Base-by-base conservation (phyloP, 2,113 vertebrate species). In the Salvelinus alpinus region DNA sequence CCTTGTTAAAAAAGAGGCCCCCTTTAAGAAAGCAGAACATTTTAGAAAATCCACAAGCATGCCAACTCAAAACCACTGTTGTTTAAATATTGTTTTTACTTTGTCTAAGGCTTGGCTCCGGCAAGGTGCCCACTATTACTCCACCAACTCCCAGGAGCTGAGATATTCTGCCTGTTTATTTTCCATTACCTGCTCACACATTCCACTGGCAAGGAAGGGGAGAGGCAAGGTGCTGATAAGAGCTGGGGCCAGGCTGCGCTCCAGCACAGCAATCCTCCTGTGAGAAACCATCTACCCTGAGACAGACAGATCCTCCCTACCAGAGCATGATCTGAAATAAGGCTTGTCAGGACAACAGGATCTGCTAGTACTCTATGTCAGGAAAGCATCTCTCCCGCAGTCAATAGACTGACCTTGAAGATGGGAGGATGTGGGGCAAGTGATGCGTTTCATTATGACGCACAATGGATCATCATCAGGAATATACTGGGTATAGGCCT, bases 181-280 rank as follows among this genome's bases (percentile, higher is more conserved):
- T 72, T 80, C 78, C 74, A 76, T 72, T 74, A 74, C 75, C 67
- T 72, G 69, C 72, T 60, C 68, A 75, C 38, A 78, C 60, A 82
- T 67, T 78, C 31, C 67, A 47, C 44, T 48, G 69, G 11, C 68
- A 54, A 24, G 60, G 38, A 9, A 44, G 38, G 38, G 9, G 81
- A 59, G 60, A 73, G 69, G 25, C 12, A 66, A 27, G 29, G 13
- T 54, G 51, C 51, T 54, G 51, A 54, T 54, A 66, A 66, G 64
- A 31, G 64, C 13, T 14, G 64, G 25, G 27, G 6, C 12, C 13
- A 29, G 64, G 13, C 24, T 11, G 38, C 2, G 3, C 24, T 13
- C 4, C 1, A 66, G 12, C n/a, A 16, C 13, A 66, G 27, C 51
- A 54, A 54, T 16, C 14, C 16, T 54, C 51, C 51, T 54, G 14